Conservation (phyloP, 1,140 invertebrate genomes). For the Alviniconcha marisindica region DNA sequence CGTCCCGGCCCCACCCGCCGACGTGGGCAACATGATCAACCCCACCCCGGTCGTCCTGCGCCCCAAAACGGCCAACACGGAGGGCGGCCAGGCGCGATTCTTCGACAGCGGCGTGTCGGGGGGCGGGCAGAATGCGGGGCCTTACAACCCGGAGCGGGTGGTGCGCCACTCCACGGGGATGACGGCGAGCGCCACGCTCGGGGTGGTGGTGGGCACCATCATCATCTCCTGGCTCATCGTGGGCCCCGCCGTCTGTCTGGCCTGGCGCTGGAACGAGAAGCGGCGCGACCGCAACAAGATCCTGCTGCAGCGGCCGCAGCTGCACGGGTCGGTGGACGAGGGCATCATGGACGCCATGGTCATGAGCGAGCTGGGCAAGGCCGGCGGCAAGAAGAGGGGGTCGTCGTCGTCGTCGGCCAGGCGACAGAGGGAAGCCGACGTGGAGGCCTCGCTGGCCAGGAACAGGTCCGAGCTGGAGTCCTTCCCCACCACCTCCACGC, state of each 20-base stretch:
- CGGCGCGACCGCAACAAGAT: conserved; percentile 48
- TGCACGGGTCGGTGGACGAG: conserved; percentile 48
- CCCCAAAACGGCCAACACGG: neutral
- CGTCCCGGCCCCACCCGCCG: neutral
- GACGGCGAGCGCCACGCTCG: conserved; percentile 52
- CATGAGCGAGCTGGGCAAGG: conserved; percentile 57
- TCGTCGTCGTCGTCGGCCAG: neutral
- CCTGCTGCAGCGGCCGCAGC: conserved; percentile 39
- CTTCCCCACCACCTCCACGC: neutral
- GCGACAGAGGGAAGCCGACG: conserved; percentile 6
- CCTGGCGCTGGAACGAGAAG: conserved; percentile 57
- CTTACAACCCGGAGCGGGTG: neutral
- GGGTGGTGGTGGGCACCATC: conserved; percentile 61
- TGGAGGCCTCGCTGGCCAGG: neutral
- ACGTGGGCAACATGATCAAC: neutral
- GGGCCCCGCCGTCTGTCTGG: conserved; percentile 63
- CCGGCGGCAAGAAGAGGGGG: neutral
- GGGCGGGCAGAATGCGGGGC: neutral
- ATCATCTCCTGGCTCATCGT: conserved; percentile 62
- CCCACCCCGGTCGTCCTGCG: neutral
- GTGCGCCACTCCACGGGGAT: conserved; percentile 25
- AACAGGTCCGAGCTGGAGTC: conserved; percentile 31
- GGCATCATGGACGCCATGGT: conserved; percentile 67
- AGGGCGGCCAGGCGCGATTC: neutral
- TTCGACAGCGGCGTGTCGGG: neutral